A percentile compares a stretch with the other conserved stretches of the same genome.
These are phyloP conservation scores for Shargacucullia verbasci DNA, from an alignment of 2,888 invertebrate species.

Conservation along the genomic window DNA sequence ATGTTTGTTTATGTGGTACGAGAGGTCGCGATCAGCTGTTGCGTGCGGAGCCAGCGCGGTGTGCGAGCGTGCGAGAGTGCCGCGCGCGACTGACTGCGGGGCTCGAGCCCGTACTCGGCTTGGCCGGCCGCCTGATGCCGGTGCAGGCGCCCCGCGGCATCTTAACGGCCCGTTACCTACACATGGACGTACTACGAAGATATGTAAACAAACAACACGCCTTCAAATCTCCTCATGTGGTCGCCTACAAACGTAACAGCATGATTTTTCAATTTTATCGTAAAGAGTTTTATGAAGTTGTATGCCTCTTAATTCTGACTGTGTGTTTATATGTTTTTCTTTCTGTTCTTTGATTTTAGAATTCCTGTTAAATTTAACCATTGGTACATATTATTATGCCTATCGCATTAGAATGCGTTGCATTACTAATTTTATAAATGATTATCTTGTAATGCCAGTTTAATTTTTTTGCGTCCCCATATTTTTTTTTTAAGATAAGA, in stretches of 20 bases:
- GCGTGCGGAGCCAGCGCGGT: conserved; percentile 57
- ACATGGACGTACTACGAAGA: conserved; percentile 81
- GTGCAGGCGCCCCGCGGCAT: conserved; percentile 67
- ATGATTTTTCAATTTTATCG: conserved; percentile 45
- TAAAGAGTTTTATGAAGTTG: conserved; percentile 36
- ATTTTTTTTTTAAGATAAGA: no score
- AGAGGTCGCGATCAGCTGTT: conserved; percentile 80
- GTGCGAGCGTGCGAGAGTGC: conserved; percentile 74
- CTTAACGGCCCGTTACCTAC: conserved; percentile 80
- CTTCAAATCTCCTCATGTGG: conserved; percentile 57
- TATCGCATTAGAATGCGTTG: no score
- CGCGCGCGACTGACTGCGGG: conserved; percentile 82
- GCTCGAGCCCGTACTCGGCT: conserved; percentile 31
- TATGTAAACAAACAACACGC: conserved; percentile 85
- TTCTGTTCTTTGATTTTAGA: no score
- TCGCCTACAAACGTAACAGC: conserved; percentile 53
- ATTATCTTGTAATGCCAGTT: no score
- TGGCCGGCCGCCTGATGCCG: conserved; percentile 31
- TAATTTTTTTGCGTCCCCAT: no score
- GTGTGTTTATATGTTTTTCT: neutral
- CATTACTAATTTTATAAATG: no score
- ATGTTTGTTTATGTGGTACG: conserved; percentile 70
- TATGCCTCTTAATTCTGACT: neutral
- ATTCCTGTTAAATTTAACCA: no score
- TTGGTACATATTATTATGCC: no score